phyloP scores from a whole-genome alignment of 64 coral and sea anemone genomes.

The Pachyseris speciosa region DNA sequence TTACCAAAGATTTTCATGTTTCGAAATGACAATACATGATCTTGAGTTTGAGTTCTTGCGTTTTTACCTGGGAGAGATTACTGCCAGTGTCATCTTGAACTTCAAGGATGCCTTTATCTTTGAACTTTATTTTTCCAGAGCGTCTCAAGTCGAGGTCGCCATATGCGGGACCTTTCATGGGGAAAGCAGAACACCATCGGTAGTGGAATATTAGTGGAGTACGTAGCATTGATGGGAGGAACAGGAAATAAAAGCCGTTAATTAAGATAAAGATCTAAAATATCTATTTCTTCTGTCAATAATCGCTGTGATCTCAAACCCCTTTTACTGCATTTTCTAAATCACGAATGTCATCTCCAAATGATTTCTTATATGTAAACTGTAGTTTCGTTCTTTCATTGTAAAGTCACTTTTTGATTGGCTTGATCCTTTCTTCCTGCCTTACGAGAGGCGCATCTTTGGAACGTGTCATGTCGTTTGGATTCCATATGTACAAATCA shows the following conservation, averaged over 20 bases:
- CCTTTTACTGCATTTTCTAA: background rate
- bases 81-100: no score
- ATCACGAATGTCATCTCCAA: no score
- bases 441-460: background rate
- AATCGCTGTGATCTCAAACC: background rate
- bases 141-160: background rate
- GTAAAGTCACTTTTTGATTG: background rate
- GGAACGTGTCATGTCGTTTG: background rate
- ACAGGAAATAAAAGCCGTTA: background rate
- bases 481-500: background rate
- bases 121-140: background rate
- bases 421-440: background rate
- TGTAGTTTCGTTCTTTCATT: background rate
- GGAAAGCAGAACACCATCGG: background rate
- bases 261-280: conserved; percentile 34
- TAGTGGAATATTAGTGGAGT: background rate
- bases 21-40: no score
- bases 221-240: background rate
- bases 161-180: conserved; percentile 8
- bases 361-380: background rate
- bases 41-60: no score
- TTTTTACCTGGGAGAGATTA: no score
- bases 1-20: no score
- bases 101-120: background rate
- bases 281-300: background rate